Base-by-base conservation (phyloP, 23 tunicate genomes). In the Trididemnum clinides region DNA sequence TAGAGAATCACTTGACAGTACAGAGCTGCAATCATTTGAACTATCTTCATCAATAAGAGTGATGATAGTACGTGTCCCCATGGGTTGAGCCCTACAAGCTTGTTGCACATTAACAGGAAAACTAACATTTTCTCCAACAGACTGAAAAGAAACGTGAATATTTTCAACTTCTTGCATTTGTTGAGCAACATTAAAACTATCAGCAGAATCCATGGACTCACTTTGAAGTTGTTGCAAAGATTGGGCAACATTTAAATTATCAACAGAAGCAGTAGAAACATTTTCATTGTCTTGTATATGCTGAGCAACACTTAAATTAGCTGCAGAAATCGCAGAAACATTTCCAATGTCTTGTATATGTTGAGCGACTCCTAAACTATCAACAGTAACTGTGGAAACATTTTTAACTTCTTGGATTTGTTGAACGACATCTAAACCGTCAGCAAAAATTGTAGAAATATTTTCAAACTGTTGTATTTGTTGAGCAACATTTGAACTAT, bases 1-100 rank as follows among this genome's bases (percentile, higher is more conserved):
- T 22, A 69, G 33, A 1, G 77, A 51, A 26, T 80, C 91, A 27
- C 86, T 57, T 22, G 91, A 87, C 38, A 87, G 29, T 18, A 64
- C 29, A 15, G 90, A 66, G 31, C 37, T 66, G 66, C 21, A 19
- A 19, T n/a, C 66, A 59, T 5, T 5, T n/a, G 5, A 4, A 5
- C 20, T 19, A 59, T 59, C 66, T n/a, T 59, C 66, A 15, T 59
- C 66, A n/a, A n/a, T n/a, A n/a, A n/a, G n/a, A n/a, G n/a, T n/a
- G n/a, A n/a, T n/a, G n/a, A n/a, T n/a, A n/a, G n/a, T n/a, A n/a
- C n/a, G n/a, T n/a, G n/a, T n/a, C n/a, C n/a, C n/a, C n/a, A n/a
- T n/a, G n/a, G n/a, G n/a, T n/a, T n/a, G n/a, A n/a, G n/a, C n/a
- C n/a, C n/a, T n/a, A n/a, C n/a, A n/a, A n/a, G n/a, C n/a, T n/a